A percentile compares a stretch with the other conserved stretches of the same genome.
phyloP scores from a whole-genome alignment of 1,140 invertebrate species.

The Drosophila bifasciata region DNA sequence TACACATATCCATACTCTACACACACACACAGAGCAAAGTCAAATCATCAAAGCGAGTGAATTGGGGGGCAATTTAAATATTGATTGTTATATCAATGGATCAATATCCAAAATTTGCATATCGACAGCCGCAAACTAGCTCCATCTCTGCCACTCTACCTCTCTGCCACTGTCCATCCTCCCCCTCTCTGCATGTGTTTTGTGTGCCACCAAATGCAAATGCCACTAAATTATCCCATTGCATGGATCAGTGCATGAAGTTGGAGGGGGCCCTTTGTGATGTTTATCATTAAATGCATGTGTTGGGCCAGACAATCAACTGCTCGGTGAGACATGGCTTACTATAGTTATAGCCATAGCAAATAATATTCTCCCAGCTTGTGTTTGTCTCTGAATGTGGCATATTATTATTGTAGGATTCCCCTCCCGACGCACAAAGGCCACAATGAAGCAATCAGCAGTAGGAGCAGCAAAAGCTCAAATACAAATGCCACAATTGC shows the following conservation, averaged over 20 bases:
- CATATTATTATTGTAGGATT: constrained; percentile 60
- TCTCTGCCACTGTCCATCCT: not conserved
- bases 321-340: constrained; percentile 30
- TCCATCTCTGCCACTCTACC: constrained; percentile 19
- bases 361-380: constrained; percentile 65
- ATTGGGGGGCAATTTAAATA: constrained; percentile 66
- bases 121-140: constrained; percentile 63
- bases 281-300: constrained; percentile 71
- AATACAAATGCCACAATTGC: constrained; percentile 56
- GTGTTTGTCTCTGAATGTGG: constrained; percentile 25
- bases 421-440: constrained; percentile 32
- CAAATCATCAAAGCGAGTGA: constrained; percentile 24
- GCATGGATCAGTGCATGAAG: constrained; percentile 2
- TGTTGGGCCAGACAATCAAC: constrained; percentile 17
- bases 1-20: not conserved
- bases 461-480: constrained; percentile 39
- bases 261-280: constrained; percentile 43
- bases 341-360: constrained; percentile 56
- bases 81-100: constrained; percentile 77
- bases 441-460: constrained; percentile 68
- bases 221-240: constrained; percentile 53
- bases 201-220: constrained; percentile 40
- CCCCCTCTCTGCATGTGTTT: too few relatives aligned
- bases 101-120: constrained; percentile 76
- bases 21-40: constrained; percentile 17